These are phyloP conservation scores for Leguminivora glycinivorella DNA, from an alignment of 1,140 invertebrate genomes.

Conservation along the genomic window DNA sequence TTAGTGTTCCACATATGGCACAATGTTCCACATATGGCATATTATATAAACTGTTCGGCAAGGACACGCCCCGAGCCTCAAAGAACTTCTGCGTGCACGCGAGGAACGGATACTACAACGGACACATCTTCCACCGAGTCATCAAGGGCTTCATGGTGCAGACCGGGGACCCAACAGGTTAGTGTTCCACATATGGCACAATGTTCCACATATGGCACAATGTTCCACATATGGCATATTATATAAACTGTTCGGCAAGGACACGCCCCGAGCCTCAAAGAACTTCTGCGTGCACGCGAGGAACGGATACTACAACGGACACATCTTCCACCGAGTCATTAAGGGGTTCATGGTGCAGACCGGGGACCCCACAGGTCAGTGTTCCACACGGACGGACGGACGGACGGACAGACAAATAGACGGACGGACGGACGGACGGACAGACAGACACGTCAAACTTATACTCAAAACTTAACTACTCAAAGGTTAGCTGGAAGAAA, in stretches of 20 bases:
- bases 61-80: slow-evolving; percentile 96
- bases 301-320: slow-evolving; percentile 98
- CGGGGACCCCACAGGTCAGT: slow-evolving; percentile 95
- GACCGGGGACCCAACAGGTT: slow-evolving; percentile 97
- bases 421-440: no score
- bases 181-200: no score
- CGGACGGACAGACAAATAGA: no score
- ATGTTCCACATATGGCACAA: no score
- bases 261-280: slow-evolving; percentile 96
- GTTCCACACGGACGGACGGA: no score
- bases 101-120: slow-evolving; percentile 98
- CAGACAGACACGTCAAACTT: no score
- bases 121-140: slow-evolving; percentile 98
- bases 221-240: no score
- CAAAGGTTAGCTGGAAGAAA: no score
- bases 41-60: slow-evolving; percentile 96
- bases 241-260: slow-evolving; percentile 96
- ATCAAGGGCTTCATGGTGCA: slow-evolving; percentile 99
- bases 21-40: no score
- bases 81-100: slow-evolving; percentile 99
- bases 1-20: no score
- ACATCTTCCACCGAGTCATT: slow-evolving; percentile 98
- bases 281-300: slow-evolving; percentile 98
- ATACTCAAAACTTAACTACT: no score
- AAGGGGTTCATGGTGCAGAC: slow-evolving; percentile 99